Evolutionary conservation across 1,140 invertebrate genomes (phyloP).

Genomic region (Rhagoletis pomonella): DNA sequence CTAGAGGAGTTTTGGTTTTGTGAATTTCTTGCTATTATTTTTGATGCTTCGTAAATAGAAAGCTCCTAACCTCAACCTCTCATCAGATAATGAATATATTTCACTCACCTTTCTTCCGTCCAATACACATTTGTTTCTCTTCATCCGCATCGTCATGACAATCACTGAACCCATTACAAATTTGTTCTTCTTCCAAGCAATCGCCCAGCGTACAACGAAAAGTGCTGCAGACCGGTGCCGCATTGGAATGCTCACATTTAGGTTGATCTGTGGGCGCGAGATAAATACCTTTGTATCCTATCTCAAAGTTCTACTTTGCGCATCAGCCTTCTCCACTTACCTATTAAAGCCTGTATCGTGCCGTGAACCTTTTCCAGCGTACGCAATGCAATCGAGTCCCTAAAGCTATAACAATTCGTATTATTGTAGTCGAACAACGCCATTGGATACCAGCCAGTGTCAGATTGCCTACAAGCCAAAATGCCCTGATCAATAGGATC

Average conservation of each 20-base stretch:
- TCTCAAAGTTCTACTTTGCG: neutral
- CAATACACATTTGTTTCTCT: conserved; percentile 75
- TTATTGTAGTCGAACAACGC: conserved; percentile 68
- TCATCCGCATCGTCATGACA: conserved; percentile 84
- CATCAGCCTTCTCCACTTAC: conserved; percentile 57
- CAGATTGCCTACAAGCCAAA: conserved; percentile 65
- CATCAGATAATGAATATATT: neutral
- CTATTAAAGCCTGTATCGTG: conserved; percentile 64
- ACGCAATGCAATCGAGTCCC: conserved; percentile 61
- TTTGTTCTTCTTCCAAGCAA: conserved; percentile 78
- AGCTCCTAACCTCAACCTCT: neutral
- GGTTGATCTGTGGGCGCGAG: neutral
- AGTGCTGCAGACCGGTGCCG: conserved; percentile 74
- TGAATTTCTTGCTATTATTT: too few relatives aligned
- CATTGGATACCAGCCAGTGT: conserved; percentile 69
- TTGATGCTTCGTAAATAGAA: too few relatives aligned
- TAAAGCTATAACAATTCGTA: conserved; percentile 69
- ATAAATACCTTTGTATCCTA: neutral
- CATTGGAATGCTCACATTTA: conserved; percentile 44
- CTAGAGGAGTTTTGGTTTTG: too few relatives aligned
- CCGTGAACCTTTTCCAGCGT: conserved; percentile 65
- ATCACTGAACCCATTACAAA: conserved; percentile 83
- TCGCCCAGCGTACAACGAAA: conserved; percentile 81
- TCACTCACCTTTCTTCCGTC: conserved; percentile 57
- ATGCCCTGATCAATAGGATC: conserved; percentile 68